Evolutionary conservation across 2,113 vertebrate genomes (phyloP).

Genomic region (Cisticola juncidis): DNA sequence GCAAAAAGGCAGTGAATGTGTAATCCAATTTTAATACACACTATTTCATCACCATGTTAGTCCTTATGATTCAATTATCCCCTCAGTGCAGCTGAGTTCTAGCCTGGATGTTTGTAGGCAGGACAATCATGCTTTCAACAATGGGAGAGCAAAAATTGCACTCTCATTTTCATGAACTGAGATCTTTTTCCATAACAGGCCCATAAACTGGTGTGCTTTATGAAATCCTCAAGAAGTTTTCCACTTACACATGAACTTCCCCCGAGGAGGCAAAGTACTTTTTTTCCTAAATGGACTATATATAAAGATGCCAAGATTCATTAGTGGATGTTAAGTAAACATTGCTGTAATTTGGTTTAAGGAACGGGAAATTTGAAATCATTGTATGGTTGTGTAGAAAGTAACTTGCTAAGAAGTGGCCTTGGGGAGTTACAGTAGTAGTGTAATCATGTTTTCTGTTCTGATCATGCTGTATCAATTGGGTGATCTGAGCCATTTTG

Average conservation of each 20-base stretch:
- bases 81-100: not conserved
- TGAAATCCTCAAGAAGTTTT: not conserved
- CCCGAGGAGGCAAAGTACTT: not conserved
- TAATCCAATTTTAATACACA: not conserved
- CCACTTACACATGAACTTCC: not conserved
- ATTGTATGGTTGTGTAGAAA: not conserved
- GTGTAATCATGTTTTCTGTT: not conserved
- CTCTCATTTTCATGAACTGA: not conserved
- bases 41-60: not conserved
- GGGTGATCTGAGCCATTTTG: not conserved
- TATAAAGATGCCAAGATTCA: not conserved
- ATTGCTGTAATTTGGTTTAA: not conserved
- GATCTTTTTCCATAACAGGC: not conserved
- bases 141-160: not conserved
- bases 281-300: not conserved
- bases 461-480: not conserved
- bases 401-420: not conserved
- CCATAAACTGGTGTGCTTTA: not conserved
- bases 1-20: not conserved
- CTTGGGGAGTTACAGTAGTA: not conserved
- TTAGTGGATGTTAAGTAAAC: not conserved
- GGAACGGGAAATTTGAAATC: not conserved
- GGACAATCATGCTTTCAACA: not conserved
- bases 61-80: not conserved
- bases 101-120: not conserved